These are phyloP conservation scores for Lomographa bimaculata DNA, from an alignment of 2,888 invertebrate genomes.

Conservation along the genomic window DNA sequence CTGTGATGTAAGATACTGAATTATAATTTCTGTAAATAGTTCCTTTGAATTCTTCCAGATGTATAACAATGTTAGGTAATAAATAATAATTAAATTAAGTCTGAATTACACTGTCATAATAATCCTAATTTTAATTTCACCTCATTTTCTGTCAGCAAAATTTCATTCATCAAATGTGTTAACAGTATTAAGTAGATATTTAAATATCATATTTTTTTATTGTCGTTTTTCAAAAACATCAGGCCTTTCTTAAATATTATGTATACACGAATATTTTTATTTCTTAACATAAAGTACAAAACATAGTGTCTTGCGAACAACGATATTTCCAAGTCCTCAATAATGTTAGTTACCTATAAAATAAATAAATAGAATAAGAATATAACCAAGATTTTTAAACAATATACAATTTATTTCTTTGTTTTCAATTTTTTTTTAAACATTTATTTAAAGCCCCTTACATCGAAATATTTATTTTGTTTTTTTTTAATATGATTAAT, in stretches of 20 bases:
- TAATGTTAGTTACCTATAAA: conserved; percentile 20
- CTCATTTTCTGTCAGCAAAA: conserved; percentile 1
- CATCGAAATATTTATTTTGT: conserved; percentile 20
- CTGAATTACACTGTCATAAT: conserved; percentile 15
- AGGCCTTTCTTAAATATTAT: too few species aligned
- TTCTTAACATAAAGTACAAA: conserved; percentile 52
- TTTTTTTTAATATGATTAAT: too few species aligned
- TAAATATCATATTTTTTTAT: too few species aligned
- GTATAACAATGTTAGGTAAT: conserved; percentile 13
- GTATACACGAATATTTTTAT: not conserved
- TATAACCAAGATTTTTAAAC: conserved; percentile 6
- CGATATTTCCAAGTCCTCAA: conserved; percentile 35
- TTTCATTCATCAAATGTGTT: not conserved
- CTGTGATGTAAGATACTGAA: conserved; percentile 77
- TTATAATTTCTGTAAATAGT: conserved; percentile 46
- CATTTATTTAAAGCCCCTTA: not conserved
- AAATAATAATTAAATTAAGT: conserved; percentile 25
- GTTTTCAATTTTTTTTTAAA: not conserved
- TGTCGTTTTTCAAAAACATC: too few species aligned
- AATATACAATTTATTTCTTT: not conserved
- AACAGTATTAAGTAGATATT: conserved; percentile 4
- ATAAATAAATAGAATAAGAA: conserved; percentile 8
- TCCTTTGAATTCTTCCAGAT: conserved; percentile 38
- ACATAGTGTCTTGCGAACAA: conserved; percentile 58
- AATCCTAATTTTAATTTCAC: conserved; percentile 6